Evolutionary conservation across 35 echinoderm and acorn worm species (phyloP).

Genomic region (Antedon bifida): DNA sequence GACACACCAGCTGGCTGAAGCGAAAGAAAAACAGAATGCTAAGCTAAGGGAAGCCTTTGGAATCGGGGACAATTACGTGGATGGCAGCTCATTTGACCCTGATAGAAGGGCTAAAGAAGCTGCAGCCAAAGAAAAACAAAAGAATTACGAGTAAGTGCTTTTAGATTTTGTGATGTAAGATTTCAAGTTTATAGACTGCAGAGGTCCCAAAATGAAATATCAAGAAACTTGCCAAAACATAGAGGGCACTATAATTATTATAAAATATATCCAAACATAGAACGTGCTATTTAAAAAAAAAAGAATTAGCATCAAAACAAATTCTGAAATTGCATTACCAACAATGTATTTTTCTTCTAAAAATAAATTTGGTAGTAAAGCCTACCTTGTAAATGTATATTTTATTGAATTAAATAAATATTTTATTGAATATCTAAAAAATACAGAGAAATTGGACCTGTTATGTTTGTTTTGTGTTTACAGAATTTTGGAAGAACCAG

Average conservation of each 20-base stretch:
- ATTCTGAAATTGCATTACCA: too few species aligned
- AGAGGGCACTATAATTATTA: neutral
- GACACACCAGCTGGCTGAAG: slow-evolving; percentile 87
- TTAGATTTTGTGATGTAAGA: too few species aligned
- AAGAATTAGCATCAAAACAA: too few species aligned
- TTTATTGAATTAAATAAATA: too few species aligned
- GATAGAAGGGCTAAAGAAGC: slow-evolving; percentile 78
- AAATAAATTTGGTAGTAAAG: too few species aligned
- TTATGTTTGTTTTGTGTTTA: neutral
- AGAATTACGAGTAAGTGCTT: slow-evolving; percentile 76
- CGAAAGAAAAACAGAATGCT: slow-evolving; percentile 94
- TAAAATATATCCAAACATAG: neutral
- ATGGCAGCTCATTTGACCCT: slow-evolving; percentile 89
- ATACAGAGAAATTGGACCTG: too few species aligned
- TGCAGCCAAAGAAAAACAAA: slow-evolving; percentile 61
- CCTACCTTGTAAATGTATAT: too few species aligned
- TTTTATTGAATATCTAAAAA: too few species aligned
- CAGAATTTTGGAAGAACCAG: neutral
- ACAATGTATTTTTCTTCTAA: too few species aligned
- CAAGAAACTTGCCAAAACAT: too few species aligned
- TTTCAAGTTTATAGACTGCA: neutral
- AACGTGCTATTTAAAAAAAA: neutral
- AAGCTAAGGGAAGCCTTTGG: slow-evolving; percentile 94
- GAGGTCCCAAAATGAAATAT: neutral
- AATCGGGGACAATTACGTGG: slow-evolving; percentile 81